Evolutionary conservation across 2,113 vertebrate species (phyloP).

Genomic region (Tiliqua scincoides): DNA sequence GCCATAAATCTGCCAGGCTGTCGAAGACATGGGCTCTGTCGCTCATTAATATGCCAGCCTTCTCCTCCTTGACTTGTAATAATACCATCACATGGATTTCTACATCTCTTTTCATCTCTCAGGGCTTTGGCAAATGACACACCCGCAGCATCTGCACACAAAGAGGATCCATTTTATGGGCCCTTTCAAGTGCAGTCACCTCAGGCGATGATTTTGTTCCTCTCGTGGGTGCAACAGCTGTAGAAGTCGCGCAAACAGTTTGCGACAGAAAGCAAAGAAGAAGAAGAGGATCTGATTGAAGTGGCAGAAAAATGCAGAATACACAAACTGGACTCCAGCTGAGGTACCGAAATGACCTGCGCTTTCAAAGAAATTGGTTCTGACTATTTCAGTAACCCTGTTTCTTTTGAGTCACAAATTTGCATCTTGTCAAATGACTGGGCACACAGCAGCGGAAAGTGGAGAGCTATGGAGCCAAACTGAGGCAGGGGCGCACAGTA

Average conservation of each 20-base stretch:
- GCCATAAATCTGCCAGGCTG: not conserved
- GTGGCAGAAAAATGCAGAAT: not conserved
- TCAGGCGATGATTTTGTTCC: constrained; percentile 21
- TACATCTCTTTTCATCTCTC: constrained; percentile 5
- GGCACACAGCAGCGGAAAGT: not conserved
- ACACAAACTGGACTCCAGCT: not conserved
- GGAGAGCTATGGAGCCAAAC: not conserved
- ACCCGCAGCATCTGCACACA: not conserved
- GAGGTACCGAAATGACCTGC: not conserved
- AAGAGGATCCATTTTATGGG: constrained; percentile 16
- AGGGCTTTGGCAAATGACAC: not conserved
- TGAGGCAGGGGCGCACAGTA: not conserved
- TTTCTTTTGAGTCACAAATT: not conserved
- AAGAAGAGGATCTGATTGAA: not conserved
- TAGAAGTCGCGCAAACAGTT: constrained; percentile 5
- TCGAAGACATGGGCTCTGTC: not conserved
- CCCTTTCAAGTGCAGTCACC: constrained; percentile 31
- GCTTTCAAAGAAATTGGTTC: not conserved
- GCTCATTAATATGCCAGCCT: not conserved
- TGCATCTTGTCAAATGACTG: not conserved
- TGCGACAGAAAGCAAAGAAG: constrained; percentile 15
- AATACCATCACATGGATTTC: not conserved
- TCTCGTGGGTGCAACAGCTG: constrained; percentile 26
- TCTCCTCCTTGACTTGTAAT: constrained; percentile 12
- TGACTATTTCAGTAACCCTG: not conserved